phyloP scores from a whole-genome alignment of 1,140 invertebrate species.

The Piezodorus guildinii region DNA sequence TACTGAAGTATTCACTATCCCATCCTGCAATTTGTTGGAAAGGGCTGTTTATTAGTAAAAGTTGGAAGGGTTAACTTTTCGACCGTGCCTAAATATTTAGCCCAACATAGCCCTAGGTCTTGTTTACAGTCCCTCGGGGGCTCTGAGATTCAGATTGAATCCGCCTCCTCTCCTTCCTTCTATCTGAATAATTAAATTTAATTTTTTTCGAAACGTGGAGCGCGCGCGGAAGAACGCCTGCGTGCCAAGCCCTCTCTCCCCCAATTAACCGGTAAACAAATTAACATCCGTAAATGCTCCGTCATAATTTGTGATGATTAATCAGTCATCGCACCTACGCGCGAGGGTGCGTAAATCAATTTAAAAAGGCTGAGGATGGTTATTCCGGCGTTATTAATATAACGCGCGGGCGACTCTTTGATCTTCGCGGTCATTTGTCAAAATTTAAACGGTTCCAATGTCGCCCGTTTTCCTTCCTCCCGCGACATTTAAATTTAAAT shows the following conservation, averaged over 20 bases:
- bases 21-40: no score
- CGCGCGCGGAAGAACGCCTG: neutral
- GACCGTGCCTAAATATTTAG: neutral
- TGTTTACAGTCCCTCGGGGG: neutral
- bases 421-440: neutral
- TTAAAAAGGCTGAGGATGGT: neutral
- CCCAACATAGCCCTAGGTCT: neutral
- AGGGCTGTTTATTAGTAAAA: no score
- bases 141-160: slow-evolving; percentile 1
- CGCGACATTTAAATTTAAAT: no score
- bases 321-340: no score
- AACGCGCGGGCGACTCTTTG: neutral
- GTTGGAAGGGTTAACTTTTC: no score
- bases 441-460: neutral
- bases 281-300: neutral
- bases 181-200: slow-evolving; percentile 10
- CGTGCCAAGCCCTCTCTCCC: no score
- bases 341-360: no score
- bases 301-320: no score
- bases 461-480: no score
- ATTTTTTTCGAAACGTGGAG: neutral
- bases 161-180: neutral
- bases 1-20: no score
- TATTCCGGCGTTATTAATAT: neutral
- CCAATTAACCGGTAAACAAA: neutral